Evolutionary conservation across 1,140 invertebrate species (phyloP), one percentile per base, ranked within the genome.

Genomic region (Microplitis mediator): DNA sequence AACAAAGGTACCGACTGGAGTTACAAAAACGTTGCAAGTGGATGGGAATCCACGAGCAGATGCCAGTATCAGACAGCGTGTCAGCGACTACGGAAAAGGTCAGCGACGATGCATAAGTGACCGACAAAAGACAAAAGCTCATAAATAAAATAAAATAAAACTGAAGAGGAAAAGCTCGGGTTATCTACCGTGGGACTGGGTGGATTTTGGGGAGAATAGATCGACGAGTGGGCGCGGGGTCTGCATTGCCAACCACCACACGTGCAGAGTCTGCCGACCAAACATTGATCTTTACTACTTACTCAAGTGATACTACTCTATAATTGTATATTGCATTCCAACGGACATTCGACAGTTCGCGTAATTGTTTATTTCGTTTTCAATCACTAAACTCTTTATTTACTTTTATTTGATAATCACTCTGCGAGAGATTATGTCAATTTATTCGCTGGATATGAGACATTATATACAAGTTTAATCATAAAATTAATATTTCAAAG

Each of bases 1-100:
- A 88, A 89, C 74, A 81, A 72, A 39, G 85, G 73, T 86, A 83
- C 76, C 89, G 91, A 73, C 81, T 90, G 72, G 92, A 93, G 78
- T 79, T 93, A 52, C 89, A 92, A 77, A 92, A 91, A 71, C 89
- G 91, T 9, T 82, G 92, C 23, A 91, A 92, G 4, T 93, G 92
- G 92, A 87, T 93, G 87, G 91, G 91, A 36, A 90, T 92, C 34
- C 89, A 88, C 0, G 91, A 92, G 68, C 78, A 82, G 9, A 69
- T 80, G 74, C 32, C 74, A 2, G 56, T 39, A 4, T 72, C 39
- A 4, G 82, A 85, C 69, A 79, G 73, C 5, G 64, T 65, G 13
- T 87, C 85, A 4, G 77, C 80, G 3, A 79, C 80, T 0, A 87
- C 85, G 0, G 85, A 87, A 62, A 87, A 80, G 72, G 14, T 79